Base-by-base conservation (phyloP, 1,140 invertebrate genomes). In the Bicyclus anynana region DNA sequence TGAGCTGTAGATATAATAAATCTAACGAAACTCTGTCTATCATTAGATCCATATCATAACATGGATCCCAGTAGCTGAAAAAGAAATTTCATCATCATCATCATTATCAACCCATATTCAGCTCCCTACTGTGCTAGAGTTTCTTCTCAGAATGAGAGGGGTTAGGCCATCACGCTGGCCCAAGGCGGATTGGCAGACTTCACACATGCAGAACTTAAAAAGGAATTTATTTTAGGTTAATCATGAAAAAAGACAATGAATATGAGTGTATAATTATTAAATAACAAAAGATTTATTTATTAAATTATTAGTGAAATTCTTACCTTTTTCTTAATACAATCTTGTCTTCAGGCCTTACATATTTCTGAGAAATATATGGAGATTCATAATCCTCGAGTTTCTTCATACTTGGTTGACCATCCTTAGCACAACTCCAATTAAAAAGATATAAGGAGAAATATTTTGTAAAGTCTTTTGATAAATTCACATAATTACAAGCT, bases 351-450 rank as follows among this genome's bases (percentile, higher is more conserved):
- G 91, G 69, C 90, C 87, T 83, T 21, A 91, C 87, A 72, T 90
- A 89, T 67, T 89, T 95, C 71, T 96, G 92, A 51, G 97, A 97
- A 85, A 99, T 94, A 84, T 95, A 96, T 9, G 97, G 97, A 58
- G 97, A 97, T 91, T 99, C 98, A 92, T 98, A 99, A 78, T 98
- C 94, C 89, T 98, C 95, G 18, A 99, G 86, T 80, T 95, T 96
- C 55, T 97, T 92, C 38, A 98, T 81, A 82, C 97, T 93, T 91
- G 91, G 92, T 69, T 92, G 86, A 77, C 94, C 91, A 70, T 92
- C 92, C 72, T 93, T 93, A 26, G 93, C 92, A 79, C 80, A 85
- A 71, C 96, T 93, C 77, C 94, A 94, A 72, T 92, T 92, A 65
- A 97, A 92, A 44, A 98, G 87, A 89, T 94, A 98, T 38, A 99